A percentile compares a stretch with the other conserved stretches of the same genome.
These are phyloP conservation scores for Agonum fuliginosum DNA, from an alignment of 2,888 invertebrate species.

Conservation along the genomic window DNA sequence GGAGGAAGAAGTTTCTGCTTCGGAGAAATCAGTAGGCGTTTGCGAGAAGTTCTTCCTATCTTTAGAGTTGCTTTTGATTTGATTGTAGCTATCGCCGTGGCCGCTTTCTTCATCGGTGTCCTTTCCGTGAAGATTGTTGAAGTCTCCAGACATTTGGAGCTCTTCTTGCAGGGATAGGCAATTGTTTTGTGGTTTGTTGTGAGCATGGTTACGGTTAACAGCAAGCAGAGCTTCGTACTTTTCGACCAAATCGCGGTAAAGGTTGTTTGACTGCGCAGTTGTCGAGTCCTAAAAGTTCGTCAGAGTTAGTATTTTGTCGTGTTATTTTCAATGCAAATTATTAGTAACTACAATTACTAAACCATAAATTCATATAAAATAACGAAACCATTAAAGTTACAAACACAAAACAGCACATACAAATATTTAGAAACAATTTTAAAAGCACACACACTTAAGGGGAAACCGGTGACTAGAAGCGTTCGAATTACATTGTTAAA, in stretches of 20 bases:
- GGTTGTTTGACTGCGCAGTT: conserved; percentile 75
- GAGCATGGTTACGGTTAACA: conserved; percentile 81
- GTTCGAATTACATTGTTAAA: too few relatives aligned
- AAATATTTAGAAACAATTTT: too few relatives aligned
- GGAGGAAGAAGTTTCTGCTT: conserved; percentile 89
- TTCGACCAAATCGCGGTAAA: conserved; percentile 87
- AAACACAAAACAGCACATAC: too few relatives aligned
- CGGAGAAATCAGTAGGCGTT: conserved; percentile 88
- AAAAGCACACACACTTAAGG: too few relatives aligned
- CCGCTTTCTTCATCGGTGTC: conserved; percentile 81
- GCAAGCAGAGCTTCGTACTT: conserved; percentile 90
- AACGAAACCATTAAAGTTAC: background rate
- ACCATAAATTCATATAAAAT: background rate
- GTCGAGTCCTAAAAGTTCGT: conserved; percentile 59
- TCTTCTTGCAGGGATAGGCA: conserved; percentile 82
- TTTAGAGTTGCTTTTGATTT: conserved; percentile 73
- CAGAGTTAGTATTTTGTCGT: conserved; percentile 40
- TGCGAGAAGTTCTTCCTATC: conserved; percentile 79
- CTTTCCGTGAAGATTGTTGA: conserved; percentile 77
- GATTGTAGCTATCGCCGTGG: conserved; percentile 73
- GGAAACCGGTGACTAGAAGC: too few relatives aligned
- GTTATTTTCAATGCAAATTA: conserved; percentile 1
- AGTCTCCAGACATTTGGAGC: conserved; percentile 84
- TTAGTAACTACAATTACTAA: background rate
- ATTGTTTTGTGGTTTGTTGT: conserved; percentile 73